phyloP scores from a whole-genome alignment of 2,888 invertebrate genomes.

The Liodrosophila aerea region DNA sequence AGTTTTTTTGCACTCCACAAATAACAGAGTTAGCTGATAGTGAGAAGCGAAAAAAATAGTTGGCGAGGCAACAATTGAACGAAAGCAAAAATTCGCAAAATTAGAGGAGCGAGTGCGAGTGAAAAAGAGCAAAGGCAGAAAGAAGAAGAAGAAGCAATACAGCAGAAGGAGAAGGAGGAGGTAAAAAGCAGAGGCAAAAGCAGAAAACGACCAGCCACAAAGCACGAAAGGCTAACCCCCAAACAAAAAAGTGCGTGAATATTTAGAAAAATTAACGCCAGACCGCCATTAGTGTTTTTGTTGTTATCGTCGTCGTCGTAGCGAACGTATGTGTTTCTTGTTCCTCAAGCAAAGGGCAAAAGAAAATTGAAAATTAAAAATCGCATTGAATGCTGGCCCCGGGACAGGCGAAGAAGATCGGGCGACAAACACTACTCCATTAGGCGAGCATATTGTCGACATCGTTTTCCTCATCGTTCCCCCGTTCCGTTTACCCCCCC shows the following conservation, averaged over 20 bases:
- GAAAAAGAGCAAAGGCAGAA: constrained; percentile 54
- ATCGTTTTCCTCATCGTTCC: constrained; percentile 38
- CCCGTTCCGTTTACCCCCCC: constrained; percentile 6
- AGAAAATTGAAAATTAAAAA: constrained; percentile 13
- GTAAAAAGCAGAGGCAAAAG: constrained; percentile 37
- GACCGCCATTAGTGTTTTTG: constrained; percentile 61
- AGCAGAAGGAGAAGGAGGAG: constrained; percentile 28
- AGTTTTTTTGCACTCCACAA: constrained; percentile 30
- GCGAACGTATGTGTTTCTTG: constrained; percentile 41
- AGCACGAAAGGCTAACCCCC: constrained; percentile 65
- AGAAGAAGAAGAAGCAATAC: constrained; percentile 21
- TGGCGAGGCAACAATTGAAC: constrained; percentile 54
- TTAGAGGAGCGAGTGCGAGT: constrained; percentile 53
- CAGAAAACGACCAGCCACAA: constrained; percentile 62
- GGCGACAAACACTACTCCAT: constrained; percentile 54
- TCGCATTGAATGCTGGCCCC: constrained; percentile 55
- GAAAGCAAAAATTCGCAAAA: constrained; percentile 57
- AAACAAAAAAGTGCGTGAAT: constrained; percentile 65
- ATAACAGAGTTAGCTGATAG: constrained; percentile 27
- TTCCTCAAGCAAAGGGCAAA: constrained; percentile 21
- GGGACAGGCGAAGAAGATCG: constrained; percentile 52
- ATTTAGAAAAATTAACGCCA: constrained; percentile 73
- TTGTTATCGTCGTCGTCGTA: constrained; percentile 50
- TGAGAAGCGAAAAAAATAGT: constrained; percentile 39
- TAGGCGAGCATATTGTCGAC: constrained; percentile 62